Evolutionary conservation across 1,140 invertebrate genomes (phyloP).

Genomic region (Drosophila teissieri): DNA sequence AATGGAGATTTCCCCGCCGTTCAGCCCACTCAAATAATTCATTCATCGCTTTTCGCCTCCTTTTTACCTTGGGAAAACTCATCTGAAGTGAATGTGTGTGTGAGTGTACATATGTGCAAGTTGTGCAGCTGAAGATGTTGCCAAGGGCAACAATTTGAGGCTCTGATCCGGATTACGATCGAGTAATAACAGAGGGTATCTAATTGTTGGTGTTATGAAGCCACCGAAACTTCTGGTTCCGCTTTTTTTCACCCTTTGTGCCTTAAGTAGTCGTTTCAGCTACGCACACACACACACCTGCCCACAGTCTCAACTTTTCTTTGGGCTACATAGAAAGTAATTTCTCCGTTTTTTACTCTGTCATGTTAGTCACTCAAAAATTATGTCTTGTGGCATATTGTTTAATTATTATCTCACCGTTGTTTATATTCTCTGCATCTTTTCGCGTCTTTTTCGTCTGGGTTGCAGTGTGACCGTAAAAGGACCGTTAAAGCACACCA

Average conservation of each 20-base stretch:
- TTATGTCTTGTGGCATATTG: not conserved
- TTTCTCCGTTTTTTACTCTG: not conserved
- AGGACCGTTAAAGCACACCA: not conserved
- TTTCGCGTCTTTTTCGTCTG: slow-evolving; percentile 39
- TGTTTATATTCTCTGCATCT: slow-evolving; percentile 58
- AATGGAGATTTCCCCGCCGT: slow-evolving; percentile 5
- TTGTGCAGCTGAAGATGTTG: slow-evolving; percentile 35
- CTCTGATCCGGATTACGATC: not conserved
- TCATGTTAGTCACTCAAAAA: not conserved
- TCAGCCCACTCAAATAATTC: slow-evolving; percentile 30
- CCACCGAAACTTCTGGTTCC: slow-evolving; percentile 13
- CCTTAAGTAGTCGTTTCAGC: slow-evolving; percentile 26
- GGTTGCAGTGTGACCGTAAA: slow-evolving; percentile 9
- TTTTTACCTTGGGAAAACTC: slow-evolving; percentile 36
- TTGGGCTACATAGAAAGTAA: not conserved
- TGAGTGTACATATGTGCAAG: not conserved
- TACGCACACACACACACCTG: slow-evolving; percentile 12
- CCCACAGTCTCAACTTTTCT: not conserved
- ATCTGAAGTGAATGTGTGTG: slow-evolving; percentile 10
- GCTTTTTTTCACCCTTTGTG: slow-evolving; percentile 63
- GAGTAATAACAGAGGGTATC: not conserved
- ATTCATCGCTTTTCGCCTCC: slow-evolving; percentile 38
- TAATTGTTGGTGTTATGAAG: not conserved
- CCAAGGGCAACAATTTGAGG: slow-evolving; percentile 25
- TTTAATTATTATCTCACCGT: slow-evolving; percentile 50